Percentiles rank a stretch among this genome's conserved stretches.
These are phyloP conservation scores for Prionace glauca DNA, from an alignment of 2,797 vertebrate species.

Conservation along the genomic window DNA sequence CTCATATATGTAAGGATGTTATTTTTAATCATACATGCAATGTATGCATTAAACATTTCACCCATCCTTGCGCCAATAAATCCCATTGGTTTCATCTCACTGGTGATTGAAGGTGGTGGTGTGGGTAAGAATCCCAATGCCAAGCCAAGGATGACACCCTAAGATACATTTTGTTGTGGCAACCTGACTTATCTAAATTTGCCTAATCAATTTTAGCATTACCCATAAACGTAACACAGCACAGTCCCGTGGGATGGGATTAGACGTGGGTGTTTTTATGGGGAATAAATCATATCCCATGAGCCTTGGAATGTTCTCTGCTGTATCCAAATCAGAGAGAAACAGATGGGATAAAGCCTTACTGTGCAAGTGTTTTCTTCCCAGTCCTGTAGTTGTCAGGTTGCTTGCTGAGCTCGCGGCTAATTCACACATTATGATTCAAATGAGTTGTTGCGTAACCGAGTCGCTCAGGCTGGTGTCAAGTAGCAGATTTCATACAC, in stretches of 20 bases:
- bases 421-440: conserved; percentile 7
- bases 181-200: neutral
- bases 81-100: too few species aligned
- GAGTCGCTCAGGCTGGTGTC: neutral
- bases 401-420: neutral
- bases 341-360: neutral
- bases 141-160: neutral
- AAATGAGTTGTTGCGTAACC: conserved; percentile 25
- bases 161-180: neutral
- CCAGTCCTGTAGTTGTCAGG: neutral
- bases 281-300: neutral
- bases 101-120: neutral
- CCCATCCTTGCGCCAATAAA: neutral
- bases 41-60: neutral
- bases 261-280: neutral
- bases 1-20: neutral
- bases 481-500: neutral
- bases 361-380: neutral
- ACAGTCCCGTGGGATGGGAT: neutral
- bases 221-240: neutral
- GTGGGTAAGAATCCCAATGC: neutral
- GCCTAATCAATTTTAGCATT: neutral
- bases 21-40: neutral
- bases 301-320: neutral
- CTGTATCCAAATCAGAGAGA: conserved; percentile 14